Percentiles rank a stretch among this genome's conserved stretches.
These are phyloP conservation scores for Colossoma macropomum DNA, from an alignment of 2,113 vertebrate genomes.

Conservation along the genomic window DNA sequence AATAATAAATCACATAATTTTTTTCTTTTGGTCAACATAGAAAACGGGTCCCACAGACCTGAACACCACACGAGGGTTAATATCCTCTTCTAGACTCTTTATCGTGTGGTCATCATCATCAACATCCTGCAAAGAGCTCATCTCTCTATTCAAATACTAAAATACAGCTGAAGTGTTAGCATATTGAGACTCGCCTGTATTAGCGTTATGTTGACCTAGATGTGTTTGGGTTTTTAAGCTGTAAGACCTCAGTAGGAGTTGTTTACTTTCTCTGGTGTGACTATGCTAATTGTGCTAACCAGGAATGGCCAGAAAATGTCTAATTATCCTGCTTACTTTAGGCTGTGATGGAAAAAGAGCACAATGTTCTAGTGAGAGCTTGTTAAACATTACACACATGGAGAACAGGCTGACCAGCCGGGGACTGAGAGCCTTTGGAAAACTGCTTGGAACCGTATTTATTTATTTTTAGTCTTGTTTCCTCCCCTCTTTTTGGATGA, in stretches of 20 bases:
- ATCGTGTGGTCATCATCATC: neutral
- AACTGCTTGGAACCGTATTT: slow-evolving; percentile 8
- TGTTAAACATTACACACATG: slow-evolving; percentile 46
- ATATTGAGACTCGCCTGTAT: neutral
- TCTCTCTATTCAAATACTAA: neutral
- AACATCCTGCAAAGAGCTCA: neutral
- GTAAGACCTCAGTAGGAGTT: slow-evolving; percentile 9
- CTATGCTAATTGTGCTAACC: neutral
- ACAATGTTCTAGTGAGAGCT: slow-evolving; percentile 36
- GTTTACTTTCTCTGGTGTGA: slow-evolving; percentile 27
- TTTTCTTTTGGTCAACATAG: too few species aligned
- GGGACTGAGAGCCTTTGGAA: slow-evolving; percentile 26
- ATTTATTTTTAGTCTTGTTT: slow-evolving; percentile 36
- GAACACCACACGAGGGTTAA: too few species aligned
- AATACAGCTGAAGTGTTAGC: slow-evolving; percentile 11
- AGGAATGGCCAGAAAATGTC: slow-evolving; percentile 8
- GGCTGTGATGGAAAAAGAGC: slow-evolving; percentile 25
- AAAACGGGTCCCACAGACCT: too few species aligned
- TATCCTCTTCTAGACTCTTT: neutral
- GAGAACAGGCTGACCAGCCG: slow-evolving; percentile 13
- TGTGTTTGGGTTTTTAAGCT: neutral
- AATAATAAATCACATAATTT: too few species aligned
- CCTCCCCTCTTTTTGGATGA: neutral
- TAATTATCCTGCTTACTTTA: slow-evolving; percentile 12
- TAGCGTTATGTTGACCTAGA: slow-evolving; percentile 1